Evolutionary conservation across 2,888 invertebrate species (phyloP), one percentile per base, ranked within the genome.

Genomic region (Pyrochroa serraticornis): DNA sequence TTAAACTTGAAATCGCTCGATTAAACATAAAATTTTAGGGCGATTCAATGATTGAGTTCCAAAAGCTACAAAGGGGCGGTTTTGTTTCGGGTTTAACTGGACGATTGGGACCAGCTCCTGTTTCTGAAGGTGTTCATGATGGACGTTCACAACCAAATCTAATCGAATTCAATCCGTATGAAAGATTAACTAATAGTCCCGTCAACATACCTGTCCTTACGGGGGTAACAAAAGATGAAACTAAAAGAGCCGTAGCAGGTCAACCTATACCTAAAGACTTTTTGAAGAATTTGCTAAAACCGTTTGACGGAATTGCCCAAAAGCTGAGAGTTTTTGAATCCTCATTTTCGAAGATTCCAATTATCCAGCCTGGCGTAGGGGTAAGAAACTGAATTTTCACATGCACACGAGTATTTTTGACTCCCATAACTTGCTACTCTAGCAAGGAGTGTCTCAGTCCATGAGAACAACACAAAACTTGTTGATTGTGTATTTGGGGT

Each of bases 151-250:
- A 91, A 32, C 91, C 91, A 0, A 85, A 87, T 6, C 76, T 90
- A 10, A 79, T 91, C 1, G 80, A 83, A n/a, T 82, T 84, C 10
- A 79, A 84, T 38, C 90, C 91, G 22, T 0, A 79, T 87, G 1
- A 80, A 85, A 14, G 81, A 86, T 1, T 75, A 49, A 80, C 80
- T 30, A 84, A 82, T 22, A 80, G 83, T 34, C 79, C 82, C 48
- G 82, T 82, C 0, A 81, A 82, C 1, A 83, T 87, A 9, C 91
- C 91, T 0, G 75, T 92, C 60, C 79, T 92, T 7, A 90, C 88
- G 0, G 92, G 92, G 0, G 87, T 90, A 1, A 85, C 87, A 0
- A 87, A 86, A 43, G 87, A 90, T 39, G 91, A 92, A 78, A 90
- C 90, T 0, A 83, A 84, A 1, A 80, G 82, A 12, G 87, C 86